Evolutionary conservation across 2,113 vertebrate genomes (phyloP), one percentile per base, ranked within the genome.

Genomic region (Hypomesus transpacificus): DNA sequence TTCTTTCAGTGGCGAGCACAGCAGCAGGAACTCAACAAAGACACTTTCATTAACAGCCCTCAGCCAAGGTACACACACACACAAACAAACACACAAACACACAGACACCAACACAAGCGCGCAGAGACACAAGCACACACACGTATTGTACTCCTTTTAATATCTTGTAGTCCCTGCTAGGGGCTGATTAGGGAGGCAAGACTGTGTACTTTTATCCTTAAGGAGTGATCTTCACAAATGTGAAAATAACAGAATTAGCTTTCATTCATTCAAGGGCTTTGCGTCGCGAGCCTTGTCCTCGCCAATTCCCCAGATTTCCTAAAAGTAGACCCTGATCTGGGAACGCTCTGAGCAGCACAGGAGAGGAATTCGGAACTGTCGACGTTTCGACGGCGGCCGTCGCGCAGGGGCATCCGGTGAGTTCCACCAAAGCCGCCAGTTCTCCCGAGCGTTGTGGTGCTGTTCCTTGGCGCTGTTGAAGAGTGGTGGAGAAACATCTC

Each of bases 21-120:
- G 39, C 9, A 34, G 31, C 31, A 7, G 31, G 31, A 39, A 39
- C 39, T 39, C 39, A 11, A 16, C 58, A 24, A 3, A 4, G n/a
- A 64, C 54, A 26, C 53, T 22, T 22, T 14, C 61, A 59, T 56
- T 54, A 26, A 54, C 7, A 46, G 60, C 51, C 52, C 68, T 39
- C 3, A 16, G 5, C 63, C 20, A n/a, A 1, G 17, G n/a, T 21
- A 21, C 46, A 16, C 16, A 4, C 28, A 52, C 63, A 60, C 31
- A 59, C 58, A 57, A 8, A 60, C 24, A 1, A 16, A 9, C 39
- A 5, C 13, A 60, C 16, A 3, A 13, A 31, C 24, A 26, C 17
- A 72, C 64, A 71, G 64, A 71, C 62, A 71, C 62, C 68, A 58
- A 68, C 69, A 31, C 75, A 59, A n/a, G n/a, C n/a, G n/a, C n/a